These are phyloP conservation scores for Pagetopsis macropterus DNA, from an alignment of 2,797 vertebrate species.

Conservation along the genomic window DNA sequence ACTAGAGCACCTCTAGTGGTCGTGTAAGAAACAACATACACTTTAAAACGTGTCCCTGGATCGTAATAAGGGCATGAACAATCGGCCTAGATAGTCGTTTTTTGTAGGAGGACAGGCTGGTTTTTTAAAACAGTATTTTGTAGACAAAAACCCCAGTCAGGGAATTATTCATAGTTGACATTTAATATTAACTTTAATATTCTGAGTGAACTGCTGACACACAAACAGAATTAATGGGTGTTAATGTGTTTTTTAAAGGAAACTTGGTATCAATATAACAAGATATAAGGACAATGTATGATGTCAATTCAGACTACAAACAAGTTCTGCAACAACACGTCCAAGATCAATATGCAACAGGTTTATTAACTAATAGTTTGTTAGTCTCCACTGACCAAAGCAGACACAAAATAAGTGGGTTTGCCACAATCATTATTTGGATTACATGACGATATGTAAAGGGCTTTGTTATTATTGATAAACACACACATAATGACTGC, in stretches of 20 bases:
- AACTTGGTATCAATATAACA: conserved; percentile 3
- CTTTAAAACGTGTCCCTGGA: too few species aligned
- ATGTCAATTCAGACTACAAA: neutral
- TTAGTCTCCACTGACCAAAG: conserved; percentile 1
- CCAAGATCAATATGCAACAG: neutral
- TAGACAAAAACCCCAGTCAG: conserved; percentile 5
- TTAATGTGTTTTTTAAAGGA: neutral
- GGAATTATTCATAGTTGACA: conserved; percentile 17
- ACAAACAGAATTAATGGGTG: neutral
- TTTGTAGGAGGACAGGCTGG: neutral
- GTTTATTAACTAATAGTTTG: neutral
- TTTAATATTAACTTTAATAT: neutral
- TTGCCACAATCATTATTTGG: neutral
- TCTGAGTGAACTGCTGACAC: conserved; percentile 7
- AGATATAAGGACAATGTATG: neutral
- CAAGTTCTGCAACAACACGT: neutral
- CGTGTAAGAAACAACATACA: too few species aligned
- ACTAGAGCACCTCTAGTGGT: too few species aligned
- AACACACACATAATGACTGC: neutral
- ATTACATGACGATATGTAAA: neutral
- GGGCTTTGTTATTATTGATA: neutral
- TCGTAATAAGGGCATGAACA: too few species aligned
- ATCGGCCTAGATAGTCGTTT: too few species aligned
- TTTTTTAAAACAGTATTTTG: conserved; percentile 30
- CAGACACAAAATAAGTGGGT: neutral